Conservation (phyloP, 2,888 invertebrate species). For the Hypomecis punctinalis region DNA sequence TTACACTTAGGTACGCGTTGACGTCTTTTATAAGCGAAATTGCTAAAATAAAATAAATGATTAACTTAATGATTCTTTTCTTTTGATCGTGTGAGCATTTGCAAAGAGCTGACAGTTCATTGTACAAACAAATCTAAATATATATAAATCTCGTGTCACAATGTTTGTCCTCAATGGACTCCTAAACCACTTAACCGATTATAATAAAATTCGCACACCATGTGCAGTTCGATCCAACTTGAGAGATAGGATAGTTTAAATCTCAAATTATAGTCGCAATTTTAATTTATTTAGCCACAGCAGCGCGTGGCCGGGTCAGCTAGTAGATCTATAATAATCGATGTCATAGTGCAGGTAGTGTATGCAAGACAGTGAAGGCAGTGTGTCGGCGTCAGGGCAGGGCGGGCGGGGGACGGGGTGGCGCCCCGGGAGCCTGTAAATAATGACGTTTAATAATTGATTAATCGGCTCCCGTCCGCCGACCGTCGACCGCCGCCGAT, state of each 20-base stretch:
- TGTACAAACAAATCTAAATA: not conserved
- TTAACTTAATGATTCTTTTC: not conserved
- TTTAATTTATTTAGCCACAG: too few species aligned
- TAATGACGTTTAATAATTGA: constrained; percentile 81
- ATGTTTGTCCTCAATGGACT: too few species aligned
- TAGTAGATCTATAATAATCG: not conserved
- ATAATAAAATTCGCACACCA: too few species aligned
- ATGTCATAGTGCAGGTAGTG: not conserved
- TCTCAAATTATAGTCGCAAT: too few species aligned
- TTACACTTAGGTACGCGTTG: constrained; percentile 11
- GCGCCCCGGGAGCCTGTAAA: constrained; percentile 52
- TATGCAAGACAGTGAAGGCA: constrained; percentile 9
- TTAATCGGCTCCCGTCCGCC: constrained; percentile 64
- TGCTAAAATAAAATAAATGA: not conserved
- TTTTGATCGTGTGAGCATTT: too few species aligned
- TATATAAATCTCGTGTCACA: too few species aligned
- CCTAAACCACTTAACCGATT: too few species aligned
- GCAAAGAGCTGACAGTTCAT: not conserved
- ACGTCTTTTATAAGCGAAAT: constrained; percentile 12
- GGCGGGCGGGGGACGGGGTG: constrained; percentile 7
- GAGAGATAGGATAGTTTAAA: too few species aligned
- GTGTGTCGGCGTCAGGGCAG: constrained; percentile 7
- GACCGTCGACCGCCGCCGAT: constrained; percentile 45
- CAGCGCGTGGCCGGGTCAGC: too few species aligned
- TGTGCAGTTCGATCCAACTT: too few species aligned